Evolutionary conservation across 2,113 vertebrate genomes (phyloP), one percentile per base, ranked within the genome.

Genomic region (Willisornis vidua): DNA sequence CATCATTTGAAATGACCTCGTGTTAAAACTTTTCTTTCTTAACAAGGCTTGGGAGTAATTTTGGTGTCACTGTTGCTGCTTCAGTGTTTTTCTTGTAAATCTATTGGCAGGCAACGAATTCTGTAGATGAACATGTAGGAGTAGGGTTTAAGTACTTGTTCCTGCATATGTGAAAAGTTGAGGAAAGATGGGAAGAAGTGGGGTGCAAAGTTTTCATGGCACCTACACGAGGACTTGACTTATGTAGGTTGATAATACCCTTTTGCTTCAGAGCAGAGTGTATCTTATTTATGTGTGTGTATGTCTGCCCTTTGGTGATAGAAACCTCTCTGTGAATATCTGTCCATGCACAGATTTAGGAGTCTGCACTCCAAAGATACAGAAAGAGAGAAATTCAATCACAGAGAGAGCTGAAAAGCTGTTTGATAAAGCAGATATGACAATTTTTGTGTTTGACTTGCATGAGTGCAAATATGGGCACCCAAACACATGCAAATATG

Each of bases 61-160:
- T 84, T 65, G 23, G 37, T 54, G 46, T 78, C 57, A 26, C 57
- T 85, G 57, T 79, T 76, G 58, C 82, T 89, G 31, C 57, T 66
- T 89, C 39, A 70, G 61, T 71, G 23, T 90, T 84, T 86, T 72
- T 63, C 59, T 78, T 91, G 49, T 63, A 75, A 78, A 63, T 84
- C 35, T 67, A 85, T 63, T 57, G 70, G 85, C 77, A 95, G 74
- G 66, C 94, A 89, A 31, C 52, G 77, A 91, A 74, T 94, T 94
- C 68, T 93, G 81, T 49, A 74, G 84, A 66, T 68, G 59, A 89
- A 66, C 39, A 24, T 55, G 70, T 85, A 70, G 80, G 72, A 89
- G 59, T 81, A 61, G 52, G 65, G 73, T 84, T 94, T 93, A 90
- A 90, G 76, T 85, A 79, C 75, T 85, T 85, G 62, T 93, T 93